Evolutionary conservation across 2,888 invertebrate genomes (phyloP).

Genomic region (Tetheella fluctuosa): DNA sequence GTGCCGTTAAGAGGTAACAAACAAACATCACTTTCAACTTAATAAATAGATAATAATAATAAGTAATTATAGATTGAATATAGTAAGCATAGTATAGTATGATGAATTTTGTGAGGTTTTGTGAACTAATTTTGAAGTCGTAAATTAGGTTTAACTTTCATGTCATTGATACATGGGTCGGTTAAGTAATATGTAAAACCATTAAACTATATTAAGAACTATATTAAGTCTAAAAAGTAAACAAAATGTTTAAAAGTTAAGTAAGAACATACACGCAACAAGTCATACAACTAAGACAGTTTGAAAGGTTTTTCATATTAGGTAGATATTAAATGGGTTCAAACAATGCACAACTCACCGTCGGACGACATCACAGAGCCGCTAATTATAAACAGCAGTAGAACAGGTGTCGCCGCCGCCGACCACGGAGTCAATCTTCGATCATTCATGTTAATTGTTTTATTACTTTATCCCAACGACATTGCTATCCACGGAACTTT

Average conservation of each 20-base stretch:
- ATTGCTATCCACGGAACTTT: slow-evolving; percentile 67
- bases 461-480: slow-evolving; percentile 68
- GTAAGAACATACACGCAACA: background rate
- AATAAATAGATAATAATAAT: no score
- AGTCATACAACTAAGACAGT: background rate
- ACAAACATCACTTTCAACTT: no score
- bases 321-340: slow-evolving; percentile 16
- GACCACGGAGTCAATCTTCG: slow-evolving; percentile 60
- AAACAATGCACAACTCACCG: slow-evolving; percentile 60
- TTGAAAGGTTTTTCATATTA: background rate
- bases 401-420: slow-evolving; percentile 53
- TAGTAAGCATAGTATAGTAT: no score
- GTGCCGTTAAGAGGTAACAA: no score
- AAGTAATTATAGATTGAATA: no score
- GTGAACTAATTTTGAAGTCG: no score
- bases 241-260: background rate
- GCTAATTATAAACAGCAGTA: slow-evolving; percentile 61
- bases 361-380: slow-evolving; percentile 64
- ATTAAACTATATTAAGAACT: no score
- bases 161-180: no score
- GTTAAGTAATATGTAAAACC: no score
- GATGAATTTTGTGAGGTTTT: no score
- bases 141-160: no score
- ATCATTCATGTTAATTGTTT: slow-evolving; percentile 67
- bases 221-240: background rate